Base-by-base conservation (phyloP, 2,797 vertebrate genomes). In the Knipowitschia caucasica region DNA sequence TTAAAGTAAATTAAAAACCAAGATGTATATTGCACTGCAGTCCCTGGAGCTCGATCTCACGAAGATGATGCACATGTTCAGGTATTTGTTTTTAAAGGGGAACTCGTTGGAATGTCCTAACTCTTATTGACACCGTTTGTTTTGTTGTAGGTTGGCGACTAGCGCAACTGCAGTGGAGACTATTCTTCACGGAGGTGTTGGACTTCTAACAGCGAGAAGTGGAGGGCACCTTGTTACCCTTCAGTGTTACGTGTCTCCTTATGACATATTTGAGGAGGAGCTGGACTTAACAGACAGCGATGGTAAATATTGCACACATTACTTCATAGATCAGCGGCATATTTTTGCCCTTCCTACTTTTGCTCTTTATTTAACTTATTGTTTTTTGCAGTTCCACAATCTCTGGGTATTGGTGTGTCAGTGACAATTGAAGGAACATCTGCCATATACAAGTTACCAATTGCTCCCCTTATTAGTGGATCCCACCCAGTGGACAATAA, bases 41-140 rank as follows among this genome's bases (percentile, higher is more conserved):
- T 98, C 96, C 54, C 83, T 99, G 74, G 97, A 99, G 83, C 81
- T 98, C 72, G 96, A 99, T 81, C 94, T 99, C 53, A 94, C 94
- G 20, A 99, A 98, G 88, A 99, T 99, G 97, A 95, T 97, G 66
- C 92, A 94, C 71, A 98, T 99, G 95, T 99, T 97, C 64, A 94
- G 95, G 97, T 98, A 83, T 88, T 86, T 75, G 52, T 33, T 33
- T 33, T 18, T 11, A 7, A 21, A 24, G 26, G 3, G 11, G 9
- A 11, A 4, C 9, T 39, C 21, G 10, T 25, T 43, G 23, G 23
- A 25, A 8, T 15, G 7, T 43, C 2, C 5, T n/a, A 25, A n/a
- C 24, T n/a, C n/a, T 8, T 15, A 26, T 26, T 7, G 23, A 44
- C 9, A 27, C 26, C n/a, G 7, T 56, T 34, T 59, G 21, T 79